These are phyloP conservation scores for Phorcus lineatus DNA, from an alignment of 2,888 invertebrate species.

Conservation along the genomic window DNA sequence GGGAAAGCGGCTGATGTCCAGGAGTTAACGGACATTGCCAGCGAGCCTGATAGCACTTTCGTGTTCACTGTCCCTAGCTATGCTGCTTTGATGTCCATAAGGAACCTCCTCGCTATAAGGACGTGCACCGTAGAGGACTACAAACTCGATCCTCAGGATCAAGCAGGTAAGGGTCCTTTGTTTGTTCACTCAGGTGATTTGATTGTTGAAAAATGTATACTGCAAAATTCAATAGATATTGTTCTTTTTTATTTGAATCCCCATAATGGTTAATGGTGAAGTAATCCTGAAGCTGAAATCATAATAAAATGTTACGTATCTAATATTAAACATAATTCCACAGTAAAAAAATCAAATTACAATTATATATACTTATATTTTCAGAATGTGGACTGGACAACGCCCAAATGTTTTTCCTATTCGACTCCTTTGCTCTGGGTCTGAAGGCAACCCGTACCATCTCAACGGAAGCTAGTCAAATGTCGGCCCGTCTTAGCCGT, in stretches of 20 bases:
- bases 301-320: too few species aligned
- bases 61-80: slow-evolving; percentile 61
- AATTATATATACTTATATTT: slow-evolving; percentile 17
- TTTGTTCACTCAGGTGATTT: neutral
- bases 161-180: neutral
- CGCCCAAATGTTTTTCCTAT: slow-evolving; percentile 52
- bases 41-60: slow-evolving; percentile 52
- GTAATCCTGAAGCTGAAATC: too few species aligned
- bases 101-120: slow-evolving; percentile 58
- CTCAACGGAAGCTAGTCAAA: neutral
- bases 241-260: too few species aligned
- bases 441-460: neutral
- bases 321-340: too few species aligned
- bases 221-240: too few species aligned
- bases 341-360: too few species aligned
- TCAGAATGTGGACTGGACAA: slow-evolving; percentile 42
- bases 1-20: slow-evolving; percentile 54
- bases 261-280: too few species aligned
- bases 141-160: neutral
- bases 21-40: slow-evolving; percentile 61
- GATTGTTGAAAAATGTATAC: neutral
- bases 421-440: slow-evolving; percentile 50
- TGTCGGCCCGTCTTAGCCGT: slow-evolving; percentile 1
- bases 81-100: slow-evolving; percentile 59
- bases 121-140: slow-evolving; percentile 51